These are phyloP conservation scores for Hippocampus barbouri DNA, from an alignment of 2,113 vertebrate genomes.

Conservation along the genomic window DNA sequence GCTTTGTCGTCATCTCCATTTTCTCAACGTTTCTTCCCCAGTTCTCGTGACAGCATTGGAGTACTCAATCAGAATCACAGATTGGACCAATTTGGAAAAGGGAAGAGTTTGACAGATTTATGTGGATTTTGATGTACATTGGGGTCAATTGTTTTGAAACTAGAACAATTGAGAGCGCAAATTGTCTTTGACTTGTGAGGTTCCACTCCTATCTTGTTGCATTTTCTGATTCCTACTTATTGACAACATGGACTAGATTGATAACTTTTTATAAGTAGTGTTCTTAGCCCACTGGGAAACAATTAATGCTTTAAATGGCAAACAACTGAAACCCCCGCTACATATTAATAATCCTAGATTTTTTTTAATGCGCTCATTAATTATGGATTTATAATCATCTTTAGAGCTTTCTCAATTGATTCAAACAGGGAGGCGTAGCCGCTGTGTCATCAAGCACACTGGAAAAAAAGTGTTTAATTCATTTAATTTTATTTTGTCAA, in stretches of 20 bases:
- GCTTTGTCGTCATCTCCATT: conserved; percentile 15
- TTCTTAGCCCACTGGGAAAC: conserved; percentile 32
- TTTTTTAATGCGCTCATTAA: conserved; percentile 55
- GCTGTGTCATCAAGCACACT: conserved; percentile 39
- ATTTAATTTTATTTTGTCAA: no score
- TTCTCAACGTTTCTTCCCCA: conserved; percentile 8
- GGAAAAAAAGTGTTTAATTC: no score
- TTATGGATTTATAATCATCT: conserved; percentile 54
- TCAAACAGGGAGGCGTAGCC: conserved; percentile 27
- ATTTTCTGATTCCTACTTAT: conserved; percentile 27
- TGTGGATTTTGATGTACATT: neutral
- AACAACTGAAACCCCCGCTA: conserved; percentile 37
- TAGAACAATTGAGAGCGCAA: neutral
- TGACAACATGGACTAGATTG: conserved; percentile 49
- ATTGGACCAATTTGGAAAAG: conserved; percentile 31
- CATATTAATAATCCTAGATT: conserved; percentile 14
- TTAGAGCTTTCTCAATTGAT: conserved; percentile 47
- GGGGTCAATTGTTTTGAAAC: neutral
- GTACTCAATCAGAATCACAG: neutral
- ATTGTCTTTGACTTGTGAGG: neutral
- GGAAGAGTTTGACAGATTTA: conserved; percentile 17
- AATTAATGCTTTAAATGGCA: conserved; percentile 20
- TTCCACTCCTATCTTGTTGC: conserved; percentile 2
- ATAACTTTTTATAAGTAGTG: conserved; percentile 44
- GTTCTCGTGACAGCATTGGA: conserved; percentile 27